Evolutionary conservation across 2,888 invertebrate genomes (phyloP).

Genomic region (Agriopis marginaria): DNA sequence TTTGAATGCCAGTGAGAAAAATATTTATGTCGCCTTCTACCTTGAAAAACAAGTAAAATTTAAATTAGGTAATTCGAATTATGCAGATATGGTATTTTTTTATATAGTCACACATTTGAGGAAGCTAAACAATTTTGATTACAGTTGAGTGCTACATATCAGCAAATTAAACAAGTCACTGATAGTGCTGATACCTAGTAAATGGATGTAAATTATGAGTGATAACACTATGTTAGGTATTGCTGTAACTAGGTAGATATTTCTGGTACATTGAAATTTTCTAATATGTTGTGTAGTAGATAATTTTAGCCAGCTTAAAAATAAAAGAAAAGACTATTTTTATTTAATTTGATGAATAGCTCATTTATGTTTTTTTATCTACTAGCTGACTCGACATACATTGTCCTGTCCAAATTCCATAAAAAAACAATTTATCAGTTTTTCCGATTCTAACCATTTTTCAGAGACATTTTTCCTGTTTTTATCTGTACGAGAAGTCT

Average conservation of each 20-base stretch:
- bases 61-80: conserved; percentile 3
- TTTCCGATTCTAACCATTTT: no score
- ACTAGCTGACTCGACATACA: no score
- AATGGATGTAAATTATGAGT: conserved; percentile 12
- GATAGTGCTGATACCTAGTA: conserved; percentile 18
- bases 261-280: neutral
- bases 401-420: no score
- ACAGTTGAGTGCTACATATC: conserved; percentile 17
- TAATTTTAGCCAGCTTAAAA: no score
- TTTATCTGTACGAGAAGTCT: no score
- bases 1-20: conserved; percentile 1
- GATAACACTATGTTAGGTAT: neutral
- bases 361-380: no score
- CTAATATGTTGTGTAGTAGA: neutral
- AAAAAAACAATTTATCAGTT: no score
- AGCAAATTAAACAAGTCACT: conserved; percentile 15
- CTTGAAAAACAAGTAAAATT: conserved; percentile 10
- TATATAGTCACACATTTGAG: neutral
- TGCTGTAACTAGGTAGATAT: neutral
- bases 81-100: conserved; percentile 3
- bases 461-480: no score
- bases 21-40: conserved; percentile 4
- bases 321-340: no score
- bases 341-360: no score
- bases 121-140: conserved; percentile 9